Evolutionary conservation across 2,888 invertebrate genomes (phyloP).

Genomic region (Icerya purchasi): DNA sequence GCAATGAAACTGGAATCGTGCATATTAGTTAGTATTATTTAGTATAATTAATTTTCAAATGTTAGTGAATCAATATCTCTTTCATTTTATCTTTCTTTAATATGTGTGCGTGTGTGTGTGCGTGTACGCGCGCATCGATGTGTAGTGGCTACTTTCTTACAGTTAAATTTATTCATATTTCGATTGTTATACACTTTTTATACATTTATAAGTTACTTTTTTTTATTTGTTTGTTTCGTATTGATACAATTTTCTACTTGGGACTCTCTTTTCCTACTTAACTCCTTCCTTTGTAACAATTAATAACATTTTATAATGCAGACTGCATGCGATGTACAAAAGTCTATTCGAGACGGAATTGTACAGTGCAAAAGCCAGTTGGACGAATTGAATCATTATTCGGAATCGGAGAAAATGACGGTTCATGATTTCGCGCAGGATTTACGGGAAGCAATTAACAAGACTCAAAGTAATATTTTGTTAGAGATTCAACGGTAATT

Average conservation of each 20-base stretch:
- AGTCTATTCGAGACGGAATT: conserved; percentile 43
- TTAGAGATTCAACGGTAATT: conserved; percentile 41
- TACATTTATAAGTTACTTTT: too few species aligned
- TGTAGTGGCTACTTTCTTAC: too few species aligned
- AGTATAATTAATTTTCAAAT: neutral
- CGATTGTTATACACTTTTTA: too few species aligned
- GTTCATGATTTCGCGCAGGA: conserved; percentile 43
- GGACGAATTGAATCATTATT: conserved; percentile 41
- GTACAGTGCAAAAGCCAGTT: conserved; percentile 40
- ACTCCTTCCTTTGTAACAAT: too few species aligned
- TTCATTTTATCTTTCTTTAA: too few species aligned
- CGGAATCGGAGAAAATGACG: conserved; percentile 40
- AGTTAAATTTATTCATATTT: too few species aligned
- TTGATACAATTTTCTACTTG: too few species aligned
- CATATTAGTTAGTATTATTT: conserved; percentile 26
- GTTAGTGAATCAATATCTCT: neutral
- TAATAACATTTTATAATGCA: conserved; percentile 18
- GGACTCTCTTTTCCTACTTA: too few species aligned
- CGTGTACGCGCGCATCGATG: too few species aligned
- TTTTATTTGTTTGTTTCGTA: too few species aligned
- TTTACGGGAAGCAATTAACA: conserved; percentile 41
- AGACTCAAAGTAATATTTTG: conserved; percentile 40
- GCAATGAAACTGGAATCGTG: conserved; percentile 46
- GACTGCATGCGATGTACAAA: conserved; percentile 36
- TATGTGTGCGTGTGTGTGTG: too few species aligned